Conservation (phyloP, 2,113 vertebrate genomes). For the Cisticola juncidis region DNA sequence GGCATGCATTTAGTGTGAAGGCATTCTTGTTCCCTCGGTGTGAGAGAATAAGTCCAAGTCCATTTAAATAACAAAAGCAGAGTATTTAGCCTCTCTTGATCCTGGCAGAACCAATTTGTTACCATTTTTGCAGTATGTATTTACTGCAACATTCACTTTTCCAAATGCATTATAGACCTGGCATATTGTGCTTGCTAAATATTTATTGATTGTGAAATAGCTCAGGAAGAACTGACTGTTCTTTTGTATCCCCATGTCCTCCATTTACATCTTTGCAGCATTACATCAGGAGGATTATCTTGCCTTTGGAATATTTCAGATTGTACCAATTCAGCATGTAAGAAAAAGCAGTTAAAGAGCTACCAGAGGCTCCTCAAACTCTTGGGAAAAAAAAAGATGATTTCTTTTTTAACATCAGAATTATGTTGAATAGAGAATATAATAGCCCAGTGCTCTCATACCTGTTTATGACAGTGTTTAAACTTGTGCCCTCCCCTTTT, state of each 20-base stretch:
- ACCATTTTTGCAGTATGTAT: neutral
- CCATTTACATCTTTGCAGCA: neutral
- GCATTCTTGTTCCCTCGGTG: neutral
- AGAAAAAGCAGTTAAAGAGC: neutral
- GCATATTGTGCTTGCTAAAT: neutral
- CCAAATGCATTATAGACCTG: neutral
- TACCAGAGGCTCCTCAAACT: neutral
- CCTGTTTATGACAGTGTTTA: neutral
- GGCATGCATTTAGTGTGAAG: neutral
- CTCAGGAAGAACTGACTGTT: slow-evolving; percentile 16
- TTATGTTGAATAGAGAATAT: neutral
- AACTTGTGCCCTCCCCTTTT: fast-evolving
- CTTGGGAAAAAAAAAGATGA: neutral
- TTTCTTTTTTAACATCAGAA: neutral
- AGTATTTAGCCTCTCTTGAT: neutral
- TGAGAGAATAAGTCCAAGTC: neutral
- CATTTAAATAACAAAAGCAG: neutral
- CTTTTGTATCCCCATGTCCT: neutral
- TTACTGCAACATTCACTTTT: neutral
- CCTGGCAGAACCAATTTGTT: neutral
- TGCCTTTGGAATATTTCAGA: slow-evolving; percentile 7
- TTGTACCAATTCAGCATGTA: neutral
- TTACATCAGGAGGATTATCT: slow-evolving; percentile 3
- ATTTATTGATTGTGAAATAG: slow-evolving; percentile 6
- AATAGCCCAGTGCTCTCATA: neutral